phyloP scores from a whole-genome alignment of 2,113 vertebrate genomes.

The Phylloscopus whistleri region DNA sequence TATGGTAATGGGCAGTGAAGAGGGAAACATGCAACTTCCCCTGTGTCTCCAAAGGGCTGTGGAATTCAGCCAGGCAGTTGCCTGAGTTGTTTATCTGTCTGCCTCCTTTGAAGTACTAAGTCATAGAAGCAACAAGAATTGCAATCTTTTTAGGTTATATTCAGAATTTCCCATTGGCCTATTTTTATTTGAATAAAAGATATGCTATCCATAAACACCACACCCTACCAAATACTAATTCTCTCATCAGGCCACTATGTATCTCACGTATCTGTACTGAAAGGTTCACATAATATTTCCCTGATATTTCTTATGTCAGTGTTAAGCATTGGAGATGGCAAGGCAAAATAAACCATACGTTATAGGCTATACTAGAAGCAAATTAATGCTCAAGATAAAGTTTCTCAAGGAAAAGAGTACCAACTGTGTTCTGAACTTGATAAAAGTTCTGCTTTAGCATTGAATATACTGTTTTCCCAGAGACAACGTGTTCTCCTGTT shows the following conservation, averaged over 20 bases:
- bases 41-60: background rate
- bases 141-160: background rate
- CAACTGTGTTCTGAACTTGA: background rate
- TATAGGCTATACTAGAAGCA: background rate
- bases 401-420: background rate
- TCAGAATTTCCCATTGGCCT: background rate
- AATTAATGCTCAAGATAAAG: background rate
- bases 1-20: background rate
- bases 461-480: background rate
- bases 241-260: background rate
- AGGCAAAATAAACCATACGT: background rate
- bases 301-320: background rate
- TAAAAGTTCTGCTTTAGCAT: background rate
- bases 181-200: background rate
- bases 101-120: background rate
- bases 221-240: background rate
- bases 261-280: background rate
- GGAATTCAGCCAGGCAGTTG: background rate
- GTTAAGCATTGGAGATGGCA: background rate
- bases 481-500: background rate
- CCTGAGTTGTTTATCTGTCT: background rate
- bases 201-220: background rate
- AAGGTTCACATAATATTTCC: background rate
- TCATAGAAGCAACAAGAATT: background rate
- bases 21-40: background rate